Evolutionary conservation across 2,797 vertebrate species (phyloP), one percentile per base, ranked within the genome.

Genomic region (Rhodeus uyekii): DNA sequence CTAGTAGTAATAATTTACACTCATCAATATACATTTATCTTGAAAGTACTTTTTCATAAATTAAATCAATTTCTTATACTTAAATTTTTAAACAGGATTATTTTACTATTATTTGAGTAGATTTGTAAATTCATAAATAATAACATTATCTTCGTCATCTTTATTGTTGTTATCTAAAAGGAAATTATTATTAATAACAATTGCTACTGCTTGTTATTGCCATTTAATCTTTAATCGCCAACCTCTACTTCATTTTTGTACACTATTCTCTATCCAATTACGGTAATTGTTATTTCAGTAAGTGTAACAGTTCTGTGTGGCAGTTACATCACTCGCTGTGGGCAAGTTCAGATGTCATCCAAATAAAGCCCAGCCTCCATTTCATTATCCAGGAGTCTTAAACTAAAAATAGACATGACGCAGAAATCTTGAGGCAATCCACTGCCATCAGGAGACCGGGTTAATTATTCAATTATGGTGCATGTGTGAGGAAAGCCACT

Each of bases 381-480:
- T 81, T 74, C n/a, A 74, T 46, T 53, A 81, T 36, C 22, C 34
- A 72, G 2, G 8, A 64, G 44, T 38, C 42, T 73, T 73, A 74
- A 50, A 63, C 42, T 53, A 74, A 74, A 81, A 2, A 61, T 61
- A 80, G 79, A 38, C 58, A 63, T 4, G 63, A 60, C 16, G 1
- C 50, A 34, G n/a, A 53, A 22, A 73, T 73, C 79, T 64, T 27
- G 10, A 80, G 53, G 24, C 8, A 8, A 39, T 73, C 22, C 42
- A 38, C 22, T 48, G 55, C 42, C 36, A 5, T 60, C 53, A 72
- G 12, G 13, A n/a, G 78, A 32, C 3, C 0, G 5, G 60, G 50
- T 73, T 38, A 64, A 74, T 64, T 58, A 29, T 38, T 64, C 2
- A 10, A 60, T 27, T 38, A 27, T 58, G 5, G 19, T 36, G 38